Conservation (phyloP, 1,140 invertebrate genomes). For the Chironomus striatipennis region DNA sequence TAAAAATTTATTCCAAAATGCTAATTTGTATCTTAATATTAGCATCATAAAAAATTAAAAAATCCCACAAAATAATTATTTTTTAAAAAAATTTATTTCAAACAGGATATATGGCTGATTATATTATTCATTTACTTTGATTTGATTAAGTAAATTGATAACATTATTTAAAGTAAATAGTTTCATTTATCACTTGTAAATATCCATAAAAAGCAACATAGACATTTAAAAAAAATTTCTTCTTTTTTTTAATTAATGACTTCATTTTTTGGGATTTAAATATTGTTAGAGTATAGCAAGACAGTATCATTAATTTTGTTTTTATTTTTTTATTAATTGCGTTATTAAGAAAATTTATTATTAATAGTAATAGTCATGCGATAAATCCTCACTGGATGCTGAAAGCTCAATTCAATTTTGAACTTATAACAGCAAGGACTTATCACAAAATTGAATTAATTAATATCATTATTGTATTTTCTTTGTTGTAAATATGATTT, state of each 20-base stretch:
- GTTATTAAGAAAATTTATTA: not conserved
- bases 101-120: too few species aligned
- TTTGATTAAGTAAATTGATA: not conserved
- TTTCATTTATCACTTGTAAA: not conserved
- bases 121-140: too few species aligned
- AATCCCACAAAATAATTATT: too few species aligned
- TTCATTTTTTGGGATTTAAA: too few species aligned
- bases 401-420: not conserved
- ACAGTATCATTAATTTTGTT: not conserved
- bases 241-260: not conserved
- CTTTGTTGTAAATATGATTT: not conserved
- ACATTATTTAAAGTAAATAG: not conserved
- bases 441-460: not conserved
- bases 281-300: too few species aligned
- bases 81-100: too few species aligned
- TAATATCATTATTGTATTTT: not conserved
- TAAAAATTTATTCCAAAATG: too few species aligned
- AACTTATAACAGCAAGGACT: not conserved
- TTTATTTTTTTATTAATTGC: not conserved
- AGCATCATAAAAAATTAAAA: too few species aligned
- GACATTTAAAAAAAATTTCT: not conserved
- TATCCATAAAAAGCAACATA: conserved; percentile 8
- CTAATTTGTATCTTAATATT: too few species aligned
- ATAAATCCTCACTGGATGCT: not conserved
- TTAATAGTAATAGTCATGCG: not conserved